Evolutionary conservation across 2,113 vertebrate species (phyloP).

Genomic region (Gobius niger): DNA sequence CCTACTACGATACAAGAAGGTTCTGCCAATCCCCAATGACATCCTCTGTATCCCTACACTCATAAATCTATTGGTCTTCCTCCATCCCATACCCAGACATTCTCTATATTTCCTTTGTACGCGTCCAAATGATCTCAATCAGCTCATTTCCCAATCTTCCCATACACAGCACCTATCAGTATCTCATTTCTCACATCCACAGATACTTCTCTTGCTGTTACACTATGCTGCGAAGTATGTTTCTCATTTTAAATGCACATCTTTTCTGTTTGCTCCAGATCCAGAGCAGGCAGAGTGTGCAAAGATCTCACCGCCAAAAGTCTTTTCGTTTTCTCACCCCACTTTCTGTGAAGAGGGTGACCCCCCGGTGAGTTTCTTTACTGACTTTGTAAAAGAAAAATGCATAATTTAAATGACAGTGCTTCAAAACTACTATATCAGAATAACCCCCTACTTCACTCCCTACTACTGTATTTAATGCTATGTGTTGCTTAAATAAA

Average conservation of each 20-base stretch:
- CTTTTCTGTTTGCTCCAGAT: conserved; percentile 21
- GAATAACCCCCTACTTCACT: too few relatives aligned
- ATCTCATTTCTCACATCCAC: not conserved
- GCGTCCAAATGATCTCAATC: too few relatives aligned
- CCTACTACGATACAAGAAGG: conserved; percentile 37
- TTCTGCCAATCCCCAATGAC: conserved; percentile 13
- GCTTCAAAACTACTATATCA: not conserved
- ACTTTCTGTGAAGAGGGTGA: conserved; percentile 48
- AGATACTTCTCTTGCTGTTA: conserved; percentile 18
- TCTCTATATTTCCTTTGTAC: too few relatives aligned
- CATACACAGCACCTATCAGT: not conserved
- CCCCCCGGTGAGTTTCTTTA: conserved; percentile 78
- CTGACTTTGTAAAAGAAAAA: not conserved
- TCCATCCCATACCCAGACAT: too few relatives aligned
- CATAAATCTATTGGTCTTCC: too few relatives aligned
- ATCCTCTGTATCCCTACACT: not conserved
- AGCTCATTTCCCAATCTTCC: not conserved
- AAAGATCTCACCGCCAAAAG: conserved; percentile 54
- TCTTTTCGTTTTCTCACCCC: conserved; percentile 78
- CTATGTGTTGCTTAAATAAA: too few relatives aligned
- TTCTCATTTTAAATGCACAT: not conserved
- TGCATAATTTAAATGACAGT: not conserved
- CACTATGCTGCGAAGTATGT: conserved; percentile 11
- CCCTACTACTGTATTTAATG: too few relatives aligned
- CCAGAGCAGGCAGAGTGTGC: conserved; percentile 35